Base-by-base conservation (phyloP, 92 coral and sea anemone genomes). In the Porites evermanni region DNA sequence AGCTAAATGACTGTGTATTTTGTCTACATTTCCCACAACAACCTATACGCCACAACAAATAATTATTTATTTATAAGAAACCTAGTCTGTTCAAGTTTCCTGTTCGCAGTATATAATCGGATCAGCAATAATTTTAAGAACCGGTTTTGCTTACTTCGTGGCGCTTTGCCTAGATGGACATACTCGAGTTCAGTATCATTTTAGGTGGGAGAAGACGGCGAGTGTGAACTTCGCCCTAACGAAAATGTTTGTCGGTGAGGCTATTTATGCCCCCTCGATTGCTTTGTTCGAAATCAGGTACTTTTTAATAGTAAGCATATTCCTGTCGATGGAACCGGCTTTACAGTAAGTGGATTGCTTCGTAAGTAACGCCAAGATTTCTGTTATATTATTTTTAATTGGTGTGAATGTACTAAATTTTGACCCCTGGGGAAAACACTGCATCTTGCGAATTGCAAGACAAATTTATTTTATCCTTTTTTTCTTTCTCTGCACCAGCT, bases 51-150 rank as follows among this genome's bases (percentile, higher is more conserved):
- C 86, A 70, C 11, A 44, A 52, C 75, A 70, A 70, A 72, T 81
- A 54, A 70, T 71, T 70, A 70, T 58, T 81, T 81, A 81, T 81
- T 81, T 53, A 81, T 81, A 21, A 70, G 75, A 59, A 23, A 64
- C 17, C 70, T n/a, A 18, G 65, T 38, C 5, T 56, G 59, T 29
- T 70, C 44, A 53, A 81, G 19, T 70, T 70, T 59, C 52, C 63
- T 50, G 86, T 81, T 70, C 71, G 70, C 21, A 29, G 85, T 80
- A 23, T 61, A 13, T 12, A 56, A 74, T 19, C 29, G 12, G 75
- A 79, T 58, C 20, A 81, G 58, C 86, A 52, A 24, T 81, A 78
- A n/a, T 11, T 50, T 60, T 70, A 14, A 12, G 6, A 70, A 51
- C 21, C 69, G 59, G 67, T 26, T 19, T 70, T 72, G 18, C 47